These are phyloP conservation scores for Blennius ocellaris DNA, from an alignment of 2,113 vertebrate species.

Conservation along the genomic window DNA sequence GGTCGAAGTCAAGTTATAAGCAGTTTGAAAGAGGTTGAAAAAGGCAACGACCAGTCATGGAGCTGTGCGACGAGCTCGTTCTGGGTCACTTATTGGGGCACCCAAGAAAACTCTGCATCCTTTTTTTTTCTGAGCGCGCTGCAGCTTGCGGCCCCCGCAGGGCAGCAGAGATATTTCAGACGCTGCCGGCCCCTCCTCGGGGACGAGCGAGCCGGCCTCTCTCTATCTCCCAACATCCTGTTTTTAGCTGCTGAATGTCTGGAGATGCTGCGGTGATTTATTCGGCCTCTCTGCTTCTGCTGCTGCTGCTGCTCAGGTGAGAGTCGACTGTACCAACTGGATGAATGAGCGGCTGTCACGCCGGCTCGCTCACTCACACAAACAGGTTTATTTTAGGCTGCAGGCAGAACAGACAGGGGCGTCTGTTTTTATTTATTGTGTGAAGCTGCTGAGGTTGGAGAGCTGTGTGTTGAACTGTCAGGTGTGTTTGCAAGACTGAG, in stretches of 20 bases:
- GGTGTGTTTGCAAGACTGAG: too few relatives aligned
- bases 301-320: slow-evolving; percentile 51
- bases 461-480: neutral
- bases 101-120: neutral
- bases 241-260: slow-evolving; percentile 62
- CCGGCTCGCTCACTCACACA: slow-evolving; percentile 12
- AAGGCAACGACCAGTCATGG: too few relatives aligned
- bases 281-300: slow-evolving; percentile 36
- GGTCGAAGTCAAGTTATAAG: too few relatives aligned
- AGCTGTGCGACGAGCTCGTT: neutral
- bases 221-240: slow-evolving; percentile 50
- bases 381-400: slow-evolving; percentile 32
- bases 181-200: slow-evolving; percentile 19
- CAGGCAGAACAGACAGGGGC: slow-evolving; percentile 2
- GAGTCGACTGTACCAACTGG: slow-evolving; percentile 20
- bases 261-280: slow-evolving; percentile 65
- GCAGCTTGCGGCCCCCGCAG: slow-evolving; percentile 36
- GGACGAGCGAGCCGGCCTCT: slow-evolving; percentile 8
- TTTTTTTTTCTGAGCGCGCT: neutral
- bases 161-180: slow-evolving; percentile 53
- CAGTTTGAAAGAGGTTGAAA: too few relatives aligned
- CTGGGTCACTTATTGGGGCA: slow-evolving; percentile 14
- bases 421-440: neutral
- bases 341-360: slow-evolving; percentile 55
- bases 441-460: neutral